Evolutionary conservation across 2,113 vertebrate species (phyloP), one percentile per base, ranked within the genome.

Genomic region (Grammomys surdaster): DNA sequence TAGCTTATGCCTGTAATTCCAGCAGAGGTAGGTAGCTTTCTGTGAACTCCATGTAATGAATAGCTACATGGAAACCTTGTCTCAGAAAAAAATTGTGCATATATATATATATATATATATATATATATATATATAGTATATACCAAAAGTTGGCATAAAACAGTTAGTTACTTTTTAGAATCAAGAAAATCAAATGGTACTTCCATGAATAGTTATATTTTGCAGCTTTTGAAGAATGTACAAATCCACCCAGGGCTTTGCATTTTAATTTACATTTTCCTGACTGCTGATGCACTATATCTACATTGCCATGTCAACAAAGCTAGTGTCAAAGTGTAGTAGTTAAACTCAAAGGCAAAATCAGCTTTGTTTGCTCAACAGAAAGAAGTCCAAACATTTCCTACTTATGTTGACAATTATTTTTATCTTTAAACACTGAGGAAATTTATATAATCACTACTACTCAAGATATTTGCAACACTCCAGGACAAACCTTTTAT

Each of bases 351-450:
- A 96, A 77, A 93, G 82, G 77, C 94, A 86, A 98, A 97, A 94
- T 24, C 51, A 96, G 94, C 82, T 43, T 58, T 97, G 95, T 95
- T 75, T 96, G 82, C 40, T 90, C 94, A 89, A 81, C 22, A 88
- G 28, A 93, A 96, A 90, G 85, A 96, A 28, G 4, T 96, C 76
- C 67, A 97, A 97, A 98, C 86, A 97, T 95, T 95, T 90, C 51
- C n/a, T 86, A 56, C 63, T 95, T 48, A 77, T 75, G 76, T 69
- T 95, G 77, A 73, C 93, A 97, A 96, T n/a, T 90, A 95, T 69
- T 88, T 73, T 96, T 94, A 43, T 80, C 89, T 91, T 87, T 93
- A 31, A 51, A 94, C 92, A 72, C 48, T 89, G 93, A 86, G 81
- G 78, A 97, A 92, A 85, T 93, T 70, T 77, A 31, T 81, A 58